Evolutionary conservation across 1,140 invertebrate genomes (phyloP), one percentile per base, ranked within the genome.

Genomic region (Micrasema minimum): DNA sequence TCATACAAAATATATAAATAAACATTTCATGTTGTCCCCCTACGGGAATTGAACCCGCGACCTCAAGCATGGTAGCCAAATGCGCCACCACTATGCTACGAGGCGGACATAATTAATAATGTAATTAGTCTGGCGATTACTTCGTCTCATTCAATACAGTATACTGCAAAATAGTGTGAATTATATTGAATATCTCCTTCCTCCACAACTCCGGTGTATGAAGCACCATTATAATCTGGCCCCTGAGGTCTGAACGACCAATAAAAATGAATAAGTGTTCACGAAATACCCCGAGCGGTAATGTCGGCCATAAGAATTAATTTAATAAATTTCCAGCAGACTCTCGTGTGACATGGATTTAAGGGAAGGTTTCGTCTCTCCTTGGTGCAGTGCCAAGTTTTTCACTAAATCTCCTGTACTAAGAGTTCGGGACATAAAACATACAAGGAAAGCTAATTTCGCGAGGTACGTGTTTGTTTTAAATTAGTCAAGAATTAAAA

Each of bases 231-330:
- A 70, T 70, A 70, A 70, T 64, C 59, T 51, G 35, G 38, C 16
- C 57, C 18, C 31, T 9, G 37, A 22, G 43, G 11, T 43, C 35
- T 20, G 22, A 70, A 70, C 68, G 68, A 64, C 68, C 68, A 41
- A 70, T 70, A 70, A 70, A 70, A 64, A 46, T 70, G 68, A 70
- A 51, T 26, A 38, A 68, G 18, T 31, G 66, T 26, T 9, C 50
- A 22, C 22, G 35, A 46, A 72, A 57, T 45, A 53, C 45, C 38
- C 45, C 20, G 46, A 37, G n/a, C 41, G 26, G 61, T 59, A 18
- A 59, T 59, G 35, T 59, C 10, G 35, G 55, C 55, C 55, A 41
- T 59, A 59, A 59, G 55, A 59, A 59, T 59, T 59, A 59, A 59
- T 59, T 59, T 59, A 38, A 59, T 59, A 59, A 59, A 59, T 59